These are phyloP conservation scores for Rhinatrema bivittatum DNA, from an alignment of 2,797 vertebrate species.

Conservation along the genomic window DNA sequence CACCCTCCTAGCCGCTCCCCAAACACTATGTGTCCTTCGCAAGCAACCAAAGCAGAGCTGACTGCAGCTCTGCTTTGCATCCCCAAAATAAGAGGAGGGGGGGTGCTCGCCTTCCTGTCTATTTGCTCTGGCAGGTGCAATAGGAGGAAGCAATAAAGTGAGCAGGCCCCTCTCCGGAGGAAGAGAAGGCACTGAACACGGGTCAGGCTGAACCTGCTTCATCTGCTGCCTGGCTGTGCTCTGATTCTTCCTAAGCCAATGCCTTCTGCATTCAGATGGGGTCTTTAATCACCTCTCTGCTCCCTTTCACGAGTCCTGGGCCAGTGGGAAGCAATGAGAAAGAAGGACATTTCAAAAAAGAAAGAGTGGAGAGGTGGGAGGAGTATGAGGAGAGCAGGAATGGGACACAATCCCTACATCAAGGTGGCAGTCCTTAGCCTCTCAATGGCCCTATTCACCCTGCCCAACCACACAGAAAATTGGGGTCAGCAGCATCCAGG, in stretches of 20 bases:
- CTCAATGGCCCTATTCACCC: constrained; percentile 81
- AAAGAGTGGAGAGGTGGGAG: no score
- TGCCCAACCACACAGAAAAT: constrained; percentile 90
- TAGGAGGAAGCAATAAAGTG: rapidly evolving
- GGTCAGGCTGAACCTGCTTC: constrained; percentile 32
- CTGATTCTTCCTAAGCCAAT: constrained; percentile 33
- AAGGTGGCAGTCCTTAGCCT: constrained; percentile 54
- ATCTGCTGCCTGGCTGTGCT: constrained; percentile 40
- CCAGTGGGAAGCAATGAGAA: constrained; percentile 41
- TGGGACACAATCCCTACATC: constrained; percentile 68
- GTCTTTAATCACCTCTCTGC: constrained; percentile 45
- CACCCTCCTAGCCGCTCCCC: no score
- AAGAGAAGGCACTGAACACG: constrained; percentile 31
- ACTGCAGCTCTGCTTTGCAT: no score
- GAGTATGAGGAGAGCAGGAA: constrained; percentile 46
- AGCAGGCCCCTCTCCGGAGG: neutral
- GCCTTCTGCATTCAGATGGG: constrained; percentile 35
- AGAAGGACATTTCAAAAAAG: constrained; percentile 40
- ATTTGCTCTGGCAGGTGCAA: no score
- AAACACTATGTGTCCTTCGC: no score
- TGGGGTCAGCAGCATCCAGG: constrained; percentile 68
- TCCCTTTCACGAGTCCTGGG: constrained; percentile 36
- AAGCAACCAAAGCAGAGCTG: no score
- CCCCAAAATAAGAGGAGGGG: no score
- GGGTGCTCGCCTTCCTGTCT: no score